A percentile compares a stretch with the other conserved stretches of the same genome.
phyloP scores from a whole-genome alignment of 35 echinoderm and acorn worm species.

The Strongylocentrotus purpuratus region DNA sequence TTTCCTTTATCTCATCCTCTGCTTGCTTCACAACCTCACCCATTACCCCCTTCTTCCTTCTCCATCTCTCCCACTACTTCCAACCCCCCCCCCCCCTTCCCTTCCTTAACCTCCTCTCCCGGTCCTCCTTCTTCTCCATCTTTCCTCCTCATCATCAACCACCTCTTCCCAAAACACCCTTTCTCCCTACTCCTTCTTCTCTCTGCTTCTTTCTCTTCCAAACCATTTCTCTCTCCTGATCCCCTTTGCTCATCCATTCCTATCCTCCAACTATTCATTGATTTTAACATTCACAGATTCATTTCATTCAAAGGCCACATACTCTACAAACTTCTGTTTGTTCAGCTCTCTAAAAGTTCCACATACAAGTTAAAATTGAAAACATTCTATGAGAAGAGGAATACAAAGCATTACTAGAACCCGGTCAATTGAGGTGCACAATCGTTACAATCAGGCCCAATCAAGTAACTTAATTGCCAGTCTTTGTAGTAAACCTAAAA shows the following conservation, averaged over 20 bases:
- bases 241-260: neutral
- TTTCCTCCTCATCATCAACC: too few relatives aligned
- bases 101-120: too few relatives aligned
- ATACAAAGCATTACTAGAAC: neutral
- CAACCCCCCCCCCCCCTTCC: too few relatives aligned
- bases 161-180: neutral
- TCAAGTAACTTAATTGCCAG: neutral
- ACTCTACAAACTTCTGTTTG: neutral
- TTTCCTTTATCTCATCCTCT: too few relatives aligned
- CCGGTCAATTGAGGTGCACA: neutral
- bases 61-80: too few relatives aligned
- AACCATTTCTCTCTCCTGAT: neutral
- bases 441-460: neutral
- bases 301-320: neutral
- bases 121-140: too few relatives aligned
- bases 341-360: neutral
- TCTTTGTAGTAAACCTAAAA: neutral
- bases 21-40: too few relatives aligned
- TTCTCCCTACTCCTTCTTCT: neutral
- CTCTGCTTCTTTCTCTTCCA: neutral
- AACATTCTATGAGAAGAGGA: neutral
- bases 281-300: neutral
- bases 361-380: neutral
- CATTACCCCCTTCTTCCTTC: too few relatives aligned
- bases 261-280: neutral